Evolutionary conservation across 2,797 vertebrate genomes (phyloP).

Genomic region (Phylloscopus collybita): DNA sequence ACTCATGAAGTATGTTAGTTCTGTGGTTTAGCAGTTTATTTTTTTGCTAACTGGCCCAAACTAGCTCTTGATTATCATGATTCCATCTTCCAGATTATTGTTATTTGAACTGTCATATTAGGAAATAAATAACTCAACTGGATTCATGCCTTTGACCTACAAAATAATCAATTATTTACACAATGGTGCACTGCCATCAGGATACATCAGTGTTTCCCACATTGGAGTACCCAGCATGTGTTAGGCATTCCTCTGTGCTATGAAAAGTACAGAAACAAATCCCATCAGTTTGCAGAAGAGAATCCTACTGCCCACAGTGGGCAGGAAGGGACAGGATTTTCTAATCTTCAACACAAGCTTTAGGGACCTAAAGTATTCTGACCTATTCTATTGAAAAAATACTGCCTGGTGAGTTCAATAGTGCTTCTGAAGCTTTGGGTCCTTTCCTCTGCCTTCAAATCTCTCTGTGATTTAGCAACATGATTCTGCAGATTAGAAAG

Average conservation of each 20-base stretch:
- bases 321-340: neutral
- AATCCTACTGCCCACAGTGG: neutral
- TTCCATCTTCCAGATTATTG: neutral
- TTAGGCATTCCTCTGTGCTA: neutral
- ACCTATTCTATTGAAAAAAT: neutral
- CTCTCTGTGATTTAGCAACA: neutral
- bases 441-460: neutral
- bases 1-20: neutral
- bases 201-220: neutral
- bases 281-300: neutral
- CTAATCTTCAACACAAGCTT: neutral
- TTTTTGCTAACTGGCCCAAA: neutral
- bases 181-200: neutral
- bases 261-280: neutral
- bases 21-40: neutral
- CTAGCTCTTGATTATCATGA: neutral
- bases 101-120: neutral
- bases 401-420: neutral
- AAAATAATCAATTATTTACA: conserved; percentile 13
- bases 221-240: neutral
- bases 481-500: neutral
- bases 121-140: neutral
- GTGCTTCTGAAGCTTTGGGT: neutral
- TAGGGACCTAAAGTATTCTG: neutral
- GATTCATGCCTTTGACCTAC: neutral